Percentiles rank a stretch among this genome's conserved stretches.
Evolutionary conservation across 2,888 invertebrate species (phyloP).

Genomic region (Dusona sp.): DNA sequence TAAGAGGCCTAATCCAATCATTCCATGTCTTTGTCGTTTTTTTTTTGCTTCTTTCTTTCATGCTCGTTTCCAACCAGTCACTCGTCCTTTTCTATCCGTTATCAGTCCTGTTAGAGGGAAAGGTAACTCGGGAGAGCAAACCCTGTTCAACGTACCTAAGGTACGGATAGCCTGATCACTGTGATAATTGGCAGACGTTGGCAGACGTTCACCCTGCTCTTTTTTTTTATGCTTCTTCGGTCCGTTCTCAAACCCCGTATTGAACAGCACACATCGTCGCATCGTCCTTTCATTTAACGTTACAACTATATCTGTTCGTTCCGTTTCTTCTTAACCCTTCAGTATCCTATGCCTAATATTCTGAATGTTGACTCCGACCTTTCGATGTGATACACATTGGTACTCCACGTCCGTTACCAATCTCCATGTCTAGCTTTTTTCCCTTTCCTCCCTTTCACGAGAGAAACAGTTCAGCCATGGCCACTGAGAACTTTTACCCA

Average conservation of each 20-base stretch:
- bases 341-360: conserved; percentile 19
- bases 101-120: conserved; percentile 31
- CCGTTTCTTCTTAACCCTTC: conserved; percentile 8
- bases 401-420: conserved; percentile 31
- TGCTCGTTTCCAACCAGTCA: conserved; percentile 8
- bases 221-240: conserved; percentile 20
- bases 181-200: conserved; percentile 68
- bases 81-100: conserved; percentile 16
- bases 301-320: conserved; percentile 41
- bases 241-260: conserved; percentile 37
- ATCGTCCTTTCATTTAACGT: conserved; percentile 36
- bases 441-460: conserved; percentile 35
- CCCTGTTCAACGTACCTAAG: conserved; percentile 21
- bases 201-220: conserved; percentile 56
- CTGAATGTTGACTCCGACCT: conserved; percentile 52
- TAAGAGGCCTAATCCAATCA: conserved; percentile 46
- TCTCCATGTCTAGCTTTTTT: conserved; percentile 40
- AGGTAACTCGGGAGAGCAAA: conserved; percentile 25
- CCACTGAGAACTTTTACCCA: conserved; percentile 57
- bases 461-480: conserved; percentile 45
- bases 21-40: conserved; percentile 22
- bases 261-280: conserved; percentile 24
- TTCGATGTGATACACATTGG: conserved; percentile 54
- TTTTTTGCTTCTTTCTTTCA: conserved; percentile 13
- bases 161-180: conserved; percentile 62